Conservation (phyloP, 2,113 vertebrate genomes). For the Anseranas semipalmata region DNA sequence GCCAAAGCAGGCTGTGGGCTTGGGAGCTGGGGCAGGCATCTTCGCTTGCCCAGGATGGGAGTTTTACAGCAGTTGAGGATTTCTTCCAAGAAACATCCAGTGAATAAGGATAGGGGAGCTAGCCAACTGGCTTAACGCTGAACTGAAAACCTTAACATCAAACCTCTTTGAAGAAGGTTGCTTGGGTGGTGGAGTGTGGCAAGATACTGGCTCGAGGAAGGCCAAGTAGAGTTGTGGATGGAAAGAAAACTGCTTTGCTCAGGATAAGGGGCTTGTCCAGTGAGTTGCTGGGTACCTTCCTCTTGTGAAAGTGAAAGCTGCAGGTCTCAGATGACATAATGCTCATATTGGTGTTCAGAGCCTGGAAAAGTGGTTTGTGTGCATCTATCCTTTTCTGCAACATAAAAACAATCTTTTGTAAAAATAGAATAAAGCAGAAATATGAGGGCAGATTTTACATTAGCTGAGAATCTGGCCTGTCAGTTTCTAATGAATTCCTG, state of each 20-base stretch:
- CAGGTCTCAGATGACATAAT: background rate
- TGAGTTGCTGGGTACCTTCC: rapidly evolving
- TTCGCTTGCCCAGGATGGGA: background rate
- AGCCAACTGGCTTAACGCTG: background rate
- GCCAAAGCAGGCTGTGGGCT: background rate
- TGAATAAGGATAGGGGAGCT: background rate
- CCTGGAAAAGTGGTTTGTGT: background rate
- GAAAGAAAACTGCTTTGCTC: background rate
- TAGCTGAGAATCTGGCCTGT: background rate
- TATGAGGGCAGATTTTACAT: rapidly evolving
- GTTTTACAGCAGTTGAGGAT: background rate
- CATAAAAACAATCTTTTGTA: background rate
- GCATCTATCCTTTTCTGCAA: background rate
- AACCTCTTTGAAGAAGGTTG: background rate
- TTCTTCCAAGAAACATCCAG: background rate
- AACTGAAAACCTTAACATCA: background rate
- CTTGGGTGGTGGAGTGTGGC: background rate
- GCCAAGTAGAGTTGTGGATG: background rate
- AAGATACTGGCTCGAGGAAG: background rate
- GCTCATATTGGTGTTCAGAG: background rate
- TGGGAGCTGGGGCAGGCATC: background rate
- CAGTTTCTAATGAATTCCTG: background rate
- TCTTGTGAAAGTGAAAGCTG: background rate
- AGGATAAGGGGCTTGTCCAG: rapidly evolving
- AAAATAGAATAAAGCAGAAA: background rate